Evolutionary conservation across 53 echinoderm and acorn worm species (phyloP).

Genomic region (Crossaster papposus): DNA sequence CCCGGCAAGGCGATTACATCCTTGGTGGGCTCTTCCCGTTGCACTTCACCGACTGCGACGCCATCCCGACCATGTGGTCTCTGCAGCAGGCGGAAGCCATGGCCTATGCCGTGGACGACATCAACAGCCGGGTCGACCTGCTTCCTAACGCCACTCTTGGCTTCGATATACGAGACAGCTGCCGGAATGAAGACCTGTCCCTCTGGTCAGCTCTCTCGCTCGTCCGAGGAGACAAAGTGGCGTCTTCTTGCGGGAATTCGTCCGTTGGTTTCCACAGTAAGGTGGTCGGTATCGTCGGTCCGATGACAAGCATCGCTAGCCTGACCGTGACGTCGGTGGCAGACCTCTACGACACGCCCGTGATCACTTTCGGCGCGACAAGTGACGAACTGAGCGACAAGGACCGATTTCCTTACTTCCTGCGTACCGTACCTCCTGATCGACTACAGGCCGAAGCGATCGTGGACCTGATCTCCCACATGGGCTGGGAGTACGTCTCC

Average conservation of each 20-base stretch:
- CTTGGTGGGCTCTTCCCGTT: conserved; percentile 46
- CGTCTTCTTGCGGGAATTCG: neutral
- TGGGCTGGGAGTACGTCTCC: conserved; percentile 57
- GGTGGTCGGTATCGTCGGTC: conserved; percentile 43
- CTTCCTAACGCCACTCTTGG: conserved; percentile 11
- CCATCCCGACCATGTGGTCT: conserved; percentile 37
- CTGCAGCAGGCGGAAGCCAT: conserved; percentile 36
- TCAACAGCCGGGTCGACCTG: conserved; percentile 32
- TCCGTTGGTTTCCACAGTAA: neutral
- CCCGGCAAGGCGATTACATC: conserved; percentile 16
- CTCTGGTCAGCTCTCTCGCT: conserved; percentile 47
- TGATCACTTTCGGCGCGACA: conserved; percentile 43
- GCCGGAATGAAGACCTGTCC: conserved; percentile 19
- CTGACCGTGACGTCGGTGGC: conserved; percentile 2
- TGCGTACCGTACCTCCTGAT: conserved; percentile 63
- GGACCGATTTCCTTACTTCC: conserved; percentile 52
- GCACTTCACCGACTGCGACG: conserved; percentile 6
- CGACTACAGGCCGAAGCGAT: conserved; percentile 55
- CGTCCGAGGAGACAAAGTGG: neutral
- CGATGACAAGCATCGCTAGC: conserved; percentile 29
- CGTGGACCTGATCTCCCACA: conserved; percentile 41
- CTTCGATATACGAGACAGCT: conserved; percentile 39
- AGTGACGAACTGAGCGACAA: conserved; percentile 65
- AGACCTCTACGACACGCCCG: conserved; percentile 31
- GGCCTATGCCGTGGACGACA: conserved; percentile 26